phyloP scores from a whole-genome alignment of 2,113 vertebrate species.

The Vombatus ursinus region DNA sequence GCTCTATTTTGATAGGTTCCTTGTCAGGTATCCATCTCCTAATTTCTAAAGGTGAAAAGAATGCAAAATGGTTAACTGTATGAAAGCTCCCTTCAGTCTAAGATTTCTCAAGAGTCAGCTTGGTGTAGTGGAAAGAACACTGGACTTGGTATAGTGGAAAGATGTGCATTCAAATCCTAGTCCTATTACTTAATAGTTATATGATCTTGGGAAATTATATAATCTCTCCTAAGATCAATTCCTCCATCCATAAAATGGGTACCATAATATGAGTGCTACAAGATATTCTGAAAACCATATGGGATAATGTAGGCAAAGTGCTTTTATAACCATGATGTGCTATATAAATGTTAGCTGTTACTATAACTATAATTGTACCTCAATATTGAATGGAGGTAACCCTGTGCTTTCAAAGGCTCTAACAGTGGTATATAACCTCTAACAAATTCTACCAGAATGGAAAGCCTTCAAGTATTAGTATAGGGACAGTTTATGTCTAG shows the following conservation, averaged over 20 bases:
- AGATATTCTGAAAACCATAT: background rate
- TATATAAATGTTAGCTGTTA: background rate
- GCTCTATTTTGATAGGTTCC: background rate
- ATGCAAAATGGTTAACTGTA: rapidly evolving
- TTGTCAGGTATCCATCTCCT: background rate
- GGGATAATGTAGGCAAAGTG: background rate
- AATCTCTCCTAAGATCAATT: background rate
- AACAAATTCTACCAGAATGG: background rate
- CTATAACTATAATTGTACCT: background rate
- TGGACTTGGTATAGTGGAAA: background rate
- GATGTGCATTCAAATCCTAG: background rate
- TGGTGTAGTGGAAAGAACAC: background rate
- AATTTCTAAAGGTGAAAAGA: background rate
- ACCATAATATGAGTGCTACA: background rate
- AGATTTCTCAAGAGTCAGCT: background rate
- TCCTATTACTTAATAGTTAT: background rate
- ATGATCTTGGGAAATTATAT: background rate
- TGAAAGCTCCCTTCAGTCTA: background rate
- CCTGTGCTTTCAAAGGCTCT: background rate
- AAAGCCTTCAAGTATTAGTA: background rate
- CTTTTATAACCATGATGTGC: background rate
- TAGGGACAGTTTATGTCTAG: background rate
- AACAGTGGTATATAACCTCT: background rate
- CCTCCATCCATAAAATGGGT: conserved; percentile 5
- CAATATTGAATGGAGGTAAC: background rate